Evolutionary conservation across 2,797 vertebrate genomes (phyloP).

Genomic region (Trachops cirrhosus): DNA sequence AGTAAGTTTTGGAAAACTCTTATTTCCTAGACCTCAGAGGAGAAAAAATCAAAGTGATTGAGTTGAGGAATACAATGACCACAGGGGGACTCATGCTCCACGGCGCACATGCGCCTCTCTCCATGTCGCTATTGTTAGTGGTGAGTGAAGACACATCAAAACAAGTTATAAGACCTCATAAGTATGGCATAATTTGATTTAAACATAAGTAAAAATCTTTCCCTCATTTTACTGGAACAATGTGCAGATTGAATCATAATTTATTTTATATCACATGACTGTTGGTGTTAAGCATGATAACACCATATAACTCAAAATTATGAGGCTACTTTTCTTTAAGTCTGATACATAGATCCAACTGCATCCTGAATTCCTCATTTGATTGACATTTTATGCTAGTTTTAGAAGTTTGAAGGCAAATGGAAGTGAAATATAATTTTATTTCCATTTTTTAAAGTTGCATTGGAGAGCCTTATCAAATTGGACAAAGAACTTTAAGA

Average conservation of each 20-base stretch:
- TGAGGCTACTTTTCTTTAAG: not conserved
- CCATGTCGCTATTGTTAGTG: not conserved
- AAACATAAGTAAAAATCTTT: not conserved
- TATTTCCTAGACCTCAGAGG: not conserved
- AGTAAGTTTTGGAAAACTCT: not conserved
- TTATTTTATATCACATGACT: not conserved
- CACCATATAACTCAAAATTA: not conserved
- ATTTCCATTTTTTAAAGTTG: not conserved
- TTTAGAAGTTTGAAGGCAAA: not conserved
- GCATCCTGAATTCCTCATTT: not conserved
- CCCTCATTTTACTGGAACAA: not conserved
- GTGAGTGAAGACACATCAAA: not conserved
- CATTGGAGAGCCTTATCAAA: not conserved
- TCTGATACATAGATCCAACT: not conserved
- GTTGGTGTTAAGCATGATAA: not conserved
- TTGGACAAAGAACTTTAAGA: not conserved
- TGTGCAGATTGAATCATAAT: not conserved
- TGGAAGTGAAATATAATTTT: not conserved
- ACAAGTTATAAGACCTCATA: not conserved
- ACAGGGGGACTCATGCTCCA: not conserved
- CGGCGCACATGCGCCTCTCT: not conserved
- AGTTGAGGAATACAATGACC: not conserved
- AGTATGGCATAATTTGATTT: not conserved
- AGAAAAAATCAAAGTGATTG: not conserved
- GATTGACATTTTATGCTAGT: not conserved